Percentiles rank a stretch among this genome's conserved stretches.
Conservation (phyloP, 1,140 invertebrate genomes). For the Drosophila simulans region DNA sequence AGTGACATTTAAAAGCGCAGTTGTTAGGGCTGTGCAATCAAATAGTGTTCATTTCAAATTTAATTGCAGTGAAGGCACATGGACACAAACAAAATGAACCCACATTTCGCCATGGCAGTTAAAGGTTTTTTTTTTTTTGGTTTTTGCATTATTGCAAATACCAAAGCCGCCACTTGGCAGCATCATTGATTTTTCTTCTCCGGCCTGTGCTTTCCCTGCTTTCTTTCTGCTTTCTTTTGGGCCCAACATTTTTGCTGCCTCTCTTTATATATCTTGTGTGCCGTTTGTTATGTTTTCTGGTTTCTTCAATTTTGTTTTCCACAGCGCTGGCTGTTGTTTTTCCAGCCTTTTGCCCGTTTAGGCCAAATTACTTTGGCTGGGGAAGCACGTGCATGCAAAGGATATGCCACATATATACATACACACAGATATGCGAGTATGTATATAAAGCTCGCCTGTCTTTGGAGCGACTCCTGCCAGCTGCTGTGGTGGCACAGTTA, state of each 20-base stretch:
- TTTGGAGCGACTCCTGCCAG: constrained; percentile 46
- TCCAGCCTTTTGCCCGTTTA: constrained; percentile 9
- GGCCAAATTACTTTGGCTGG: constrained; percentile 51
- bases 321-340: constrained; percentile 12
- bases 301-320: constrained; percentile 30
- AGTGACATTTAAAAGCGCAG: constrained; percentile 21
- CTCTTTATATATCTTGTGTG: constrained; percentile 5
- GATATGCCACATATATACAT: constrained; percentile 24
- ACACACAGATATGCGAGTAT: background rate
- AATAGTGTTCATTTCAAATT: constrained; percentile 33
- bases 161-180: constrained; percentile 63
- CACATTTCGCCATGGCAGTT: constrained; percentile 9
- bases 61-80: constrained; percentile 34
- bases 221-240: constrained; percentile 30
- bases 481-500: constrained; percentile 49
- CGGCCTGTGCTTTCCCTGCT: constrained; percentile 22
- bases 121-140: background rate
- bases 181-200: constrained; percentile 80
- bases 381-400: constrained; percentile 73
- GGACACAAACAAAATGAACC: constrained; percentile 10
- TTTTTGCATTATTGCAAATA: constrained; percentile 48
- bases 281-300: constrained; percentile 34
- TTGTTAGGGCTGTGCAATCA: constrained; percentile 31
- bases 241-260: constrained; percentile 21
- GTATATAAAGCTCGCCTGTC: constrained; percentile 28